These are phyloP conservation scores for Lophius americanus DNA, from an alignment of 2,797 vertebrate species.

Conservation along the genomic window DNA sequence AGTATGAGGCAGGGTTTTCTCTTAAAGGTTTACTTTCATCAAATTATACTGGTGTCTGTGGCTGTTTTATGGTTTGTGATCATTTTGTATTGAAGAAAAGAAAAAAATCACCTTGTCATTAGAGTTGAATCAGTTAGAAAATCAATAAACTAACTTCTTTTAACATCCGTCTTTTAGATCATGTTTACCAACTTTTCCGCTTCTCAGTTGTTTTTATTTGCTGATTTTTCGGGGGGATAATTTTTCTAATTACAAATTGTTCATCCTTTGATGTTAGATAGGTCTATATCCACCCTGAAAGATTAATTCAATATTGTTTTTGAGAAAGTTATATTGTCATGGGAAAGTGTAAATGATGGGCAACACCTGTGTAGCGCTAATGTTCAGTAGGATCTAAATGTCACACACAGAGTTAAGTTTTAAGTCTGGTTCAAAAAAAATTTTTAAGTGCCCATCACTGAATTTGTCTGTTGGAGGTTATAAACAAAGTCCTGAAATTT, in stretches of 20 bases:
- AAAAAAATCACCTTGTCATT: not conserved
- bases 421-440: not conserved
- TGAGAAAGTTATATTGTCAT: not conserved
- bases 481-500: not conserved
- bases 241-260: not conserved
- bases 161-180: not conserved
- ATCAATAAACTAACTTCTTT: not conserved
- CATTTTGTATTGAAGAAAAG: not conserved
- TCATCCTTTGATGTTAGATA: not conserved
- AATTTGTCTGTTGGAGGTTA: not conserved
- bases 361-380: not conserved
- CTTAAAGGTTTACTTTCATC: not conserved
- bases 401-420: not conserved
- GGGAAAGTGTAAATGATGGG: not conserved
- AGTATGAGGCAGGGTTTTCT: not conserved
- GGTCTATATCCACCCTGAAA: not conserved
- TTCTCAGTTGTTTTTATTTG: not conserved
- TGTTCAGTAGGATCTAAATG: too few relatives aligned
- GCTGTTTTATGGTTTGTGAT: conserved; percentile 3
- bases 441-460: not conserved
- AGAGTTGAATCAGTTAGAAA: not conserved
- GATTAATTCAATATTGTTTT: not conserved
- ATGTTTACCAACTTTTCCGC: not conserved
- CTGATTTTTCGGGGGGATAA: not conserved
- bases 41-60: conserved; percentile 1